These are phyloP conservation scores for Panthera leo DNA, from an alignment of 2,113 vertebrate genomes.

Conservation along the genomic window DNA sequence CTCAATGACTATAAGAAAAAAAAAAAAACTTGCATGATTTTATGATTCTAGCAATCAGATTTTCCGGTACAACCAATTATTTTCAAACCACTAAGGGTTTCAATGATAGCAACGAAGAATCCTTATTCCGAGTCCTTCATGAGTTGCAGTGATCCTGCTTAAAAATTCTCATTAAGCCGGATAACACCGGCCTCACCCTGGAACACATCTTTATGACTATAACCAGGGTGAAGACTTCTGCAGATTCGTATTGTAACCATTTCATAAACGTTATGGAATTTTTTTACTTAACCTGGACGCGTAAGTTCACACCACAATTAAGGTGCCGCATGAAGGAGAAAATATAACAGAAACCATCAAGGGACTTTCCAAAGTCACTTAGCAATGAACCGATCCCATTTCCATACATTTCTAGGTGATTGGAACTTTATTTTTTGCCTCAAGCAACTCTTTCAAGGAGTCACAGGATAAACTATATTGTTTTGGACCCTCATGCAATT, in stretches of 20 bases:
- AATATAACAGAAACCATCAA: not conserved
- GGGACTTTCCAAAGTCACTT: not conserved
- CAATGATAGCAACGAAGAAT: not conserved
- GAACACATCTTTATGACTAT: not conserved
- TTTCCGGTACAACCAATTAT: not conserved
- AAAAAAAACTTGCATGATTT: not conserved
- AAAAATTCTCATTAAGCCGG: not conserved
- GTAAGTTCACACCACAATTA: not conserved
- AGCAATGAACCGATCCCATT: not conserved
- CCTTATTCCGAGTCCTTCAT: not conserved
- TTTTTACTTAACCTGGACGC: not conserved
- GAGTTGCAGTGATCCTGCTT: not conserved
- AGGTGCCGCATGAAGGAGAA: not conserved
- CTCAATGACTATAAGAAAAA: not conserved
- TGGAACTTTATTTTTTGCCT: not conserved
- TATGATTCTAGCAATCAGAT: not conserved
- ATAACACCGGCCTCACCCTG: not conserved
- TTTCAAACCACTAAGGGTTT: constrained; percentile 9
- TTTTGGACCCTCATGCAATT: not conserved
- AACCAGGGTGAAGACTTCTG: not conserved
- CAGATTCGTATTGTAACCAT: not conserved
- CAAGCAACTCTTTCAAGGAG: not conserved
- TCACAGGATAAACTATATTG: not conserved
- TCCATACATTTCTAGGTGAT: not conserved
- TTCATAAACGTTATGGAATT: not conserved